Evolutionary conservation across 2,888 invertebrate genomes (phyloP).

Genomic region (Leptothorax acervorum): DNA sequence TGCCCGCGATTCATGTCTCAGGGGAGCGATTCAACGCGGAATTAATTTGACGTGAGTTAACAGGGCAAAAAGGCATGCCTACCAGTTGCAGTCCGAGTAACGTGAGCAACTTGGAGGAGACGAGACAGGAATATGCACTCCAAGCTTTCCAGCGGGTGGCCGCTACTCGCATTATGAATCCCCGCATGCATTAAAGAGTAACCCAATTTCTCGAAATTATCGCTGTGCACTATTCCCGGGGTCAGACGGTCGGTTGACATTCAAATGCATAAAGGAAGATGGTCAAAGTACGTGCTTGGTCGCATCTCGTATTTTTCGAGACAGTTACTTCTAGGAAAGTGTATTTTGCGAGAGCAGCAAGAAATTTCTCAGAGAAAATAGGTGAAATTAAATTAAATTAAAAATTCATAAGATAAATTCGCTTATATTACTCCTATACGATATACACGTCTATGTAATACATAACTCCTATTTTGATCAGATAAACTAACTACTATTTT

Average conservation of each 20-base stretch:
- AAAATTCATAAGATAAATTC: conserved; percentile 3
- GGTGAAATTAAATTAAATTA: not conserved
- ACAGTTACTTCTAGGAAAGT: not conserved
- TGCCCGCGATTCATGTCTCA: conserved; percentile 47
- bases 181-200: conserved; percentile 73
- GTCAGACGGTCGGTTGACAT: conserved; percentile 39
- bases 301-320: not conserved
- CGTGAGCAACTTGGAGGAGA: conserved; percentile 44
- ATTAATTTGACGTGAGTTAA: conserved; percentile 65
- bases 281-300: conserved; percentile 2
- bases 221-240: conserved; percentile 63
- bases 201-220: conserved; percentile 78
- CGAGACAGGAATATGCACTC: conserved; percentile 70
- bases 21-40: conserved; percentile 39
- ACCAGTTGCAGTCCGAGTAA: conserved; percentile 33
- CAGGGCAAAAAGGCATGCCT: conserved; percentile 49
- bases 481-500: not conserved
- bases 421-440: not conserved
- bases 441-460: not conserved
- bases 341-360: not conserved
- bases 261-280: not conserved
- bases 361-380: not conserved
- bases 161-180: conserved; percentile 63
- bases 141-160: conserved; percentile 44
- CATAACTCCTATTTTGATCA: not conserved